phyloP scores from a whole-genome alignment of 2,797 vertebrate genomes.

The Mormyrus hasselquistii region DNA sequence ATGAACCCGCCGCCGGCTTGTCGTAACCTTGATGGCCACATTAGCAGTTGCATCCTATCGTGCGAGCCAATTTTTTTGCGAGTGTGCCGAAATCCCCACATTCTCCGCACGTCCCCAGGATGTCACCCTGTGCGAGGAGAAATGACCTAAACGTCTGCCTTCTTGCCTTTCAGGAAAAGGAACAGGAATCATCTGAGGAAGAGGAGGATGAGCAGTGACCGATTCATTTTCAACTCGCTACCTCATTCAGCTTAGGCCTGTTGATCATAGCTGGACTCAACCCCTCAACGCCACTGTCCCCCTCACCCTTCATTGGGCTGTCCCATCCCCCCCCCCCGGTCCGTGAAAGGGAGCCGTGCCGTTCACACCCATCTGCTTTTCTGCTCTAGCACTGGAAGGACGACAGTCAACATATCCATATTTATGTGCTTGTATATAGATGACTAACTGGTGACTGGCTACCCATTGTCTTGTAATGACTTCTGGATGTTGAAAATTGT shows the following conservation, averaged over 20 bases:
- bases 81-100: background rate
- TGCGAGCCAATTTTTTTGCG: background rate
- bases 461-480: conserved; percentile 43
- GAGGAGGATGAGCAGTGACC: conserved; percentile 74
- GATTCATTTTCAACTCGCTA: conserved; percentile 58
- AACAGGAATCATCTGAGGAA: background rate
- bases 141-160: background rate
- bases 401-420: conserved; percentile 37
- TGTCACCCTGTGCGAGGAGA: background rate
- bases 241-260: conserved; percentile 72
- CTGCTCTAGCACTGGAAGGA: conserved; percentile 71
- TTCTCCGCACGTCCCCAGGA: background rate
- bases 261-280: conserved; percentile 66
- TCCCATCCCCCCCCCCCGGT: conserved; percentile 33
- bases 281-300: conserved; percentile 39
- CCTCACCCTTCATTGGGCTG: too few relatives aligned
- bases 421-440: background rate
- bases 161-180: background rate
- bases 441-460: conserved; percentile 42
- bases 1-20: background rate
- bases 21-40: background rate
- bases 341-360: conserved; percentile 39
- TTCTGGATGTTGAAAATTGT: conserved; percentile 55
- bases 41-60: background rate
- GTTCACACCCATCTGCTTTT: conserved; percentile 45